Evolutionary conservation across 2,888 invertebrate genomes (phyloP), one percentile per base, ranked within the genome.

Genomic region (Epiblema foenella): DNA sequence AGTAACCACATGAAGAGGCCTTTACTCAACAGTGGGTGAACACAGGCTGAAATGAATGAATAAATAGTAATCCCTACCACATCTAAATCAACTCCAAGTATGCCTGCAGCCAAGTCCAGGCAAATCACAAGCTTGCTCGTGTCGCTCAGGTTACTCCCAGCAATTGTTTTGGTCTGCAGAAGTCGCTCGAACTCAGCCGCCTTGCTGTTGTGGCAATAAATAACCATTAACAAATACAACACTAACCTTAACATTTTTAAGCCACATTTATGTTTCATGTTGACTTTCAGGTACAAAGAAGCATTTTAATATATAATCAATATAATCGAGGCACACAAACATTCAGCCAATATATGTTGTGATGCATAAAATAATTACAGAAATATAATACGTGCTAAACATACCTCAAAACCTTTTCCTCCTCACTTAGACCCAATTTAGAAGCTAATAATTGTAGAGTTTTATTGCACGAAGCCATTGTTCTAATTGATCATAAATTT

Each of bases 81-180:
- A 82, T 96, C 95, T 68, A 95, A 89, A 64, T 90, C 89, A 42
- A 89, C 85, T 46, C 94, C 94, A 33, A 93, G 79, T n/a, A 91
- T 75, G 10, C 83, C 79, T 7, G 95, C 91, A 42, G 95, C 95
- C 57, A 96, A 82, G 80, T 96, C 95, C 42, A 95, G 83, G 76
- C 95, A 95, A 59, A 96, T 86, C 0, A 95, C 93, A 33, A 93
- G 90, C 87, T 95, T 95, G 7, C 94, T 94, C 11, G 94, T 94
- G 73, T 95, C 95, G 71, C 94, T 94, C 56, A 95, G 83, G 54
- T 88, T 89, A 69, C 83, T 88, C 8, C 88, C 89, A 0, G 90
- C 85, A 17, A 85, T 83, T 0, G 86, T 85, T 77, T 94, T 94
- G 0, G 89, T 89, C 77, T 93, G 91, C 33, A 94, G 80, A 0